These are phyloP conservation scores for Caenorhabditis brenneri DNA, from an alignment of 1,140 invertebrate species.

Conservation along the genomic window DNA sequence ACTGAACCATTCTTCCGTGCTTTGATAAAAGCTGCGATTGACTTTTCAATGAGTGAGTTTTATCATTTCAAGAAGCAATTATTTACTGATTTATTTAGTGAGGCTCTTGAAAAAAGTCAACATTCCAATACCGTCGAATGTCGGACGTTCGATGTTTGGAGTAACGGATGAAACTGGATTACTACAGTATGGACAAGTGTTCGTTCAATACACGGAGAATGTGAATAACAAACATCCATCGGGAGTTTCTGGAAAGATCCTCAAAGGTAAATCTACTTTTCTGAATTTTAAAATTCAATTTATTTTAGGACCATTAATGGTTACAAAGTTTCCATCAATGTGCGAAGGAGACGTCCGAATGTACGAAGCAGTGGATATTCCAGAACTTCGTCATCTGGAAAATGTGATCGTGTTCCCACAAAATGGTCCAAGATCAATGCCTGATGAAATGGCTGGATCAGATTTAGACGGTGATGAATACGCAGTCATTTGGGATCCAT, in stretches of 20 bases:
- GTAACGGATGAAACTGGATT: constrained; percentile 63
- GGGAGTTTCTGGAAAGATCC: not conserved
- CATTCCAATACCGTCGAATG: constrained; percentile 60
- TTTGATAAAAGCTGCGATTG: constrained; percentile 52
- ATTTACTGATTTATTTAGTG: constrained; percentile 30
- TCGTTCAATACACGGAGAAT: constrained; percentile 62
- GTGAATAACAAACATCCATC: constrained; percentile 45
- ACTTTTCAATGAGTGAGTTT: constrained; percentile 50
- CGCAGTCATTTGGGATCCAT: constrained; percentile 66
- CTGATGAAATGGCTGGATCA: constrained; percentile 70
- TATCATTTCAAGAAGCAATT: not conserved
- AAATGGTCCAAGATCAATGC: constrained; percentile 67
- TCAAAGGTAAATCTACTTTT: not conserved
- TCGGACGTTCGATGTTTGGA: constrained; percentile 67
- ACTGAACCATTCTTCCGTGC: constrained; percentile 66
- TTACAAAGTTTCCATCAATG: constrained; percentile 71
- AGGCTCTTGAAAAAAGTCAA: constrained; percentile 61
- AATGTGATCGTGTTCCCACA: constrained; percentile 72
- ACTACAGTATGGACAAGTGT: constrained; percentile 65
- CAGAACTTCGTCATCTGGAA: constrained; percentile 65
- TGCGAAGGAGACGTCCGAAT: constrained; percentile 70
- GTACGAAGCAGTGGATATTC: constrained; percentile 67
- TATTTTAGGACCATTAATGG: constrained; percentile 58
- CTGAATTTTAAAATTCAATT: too few species aligned
- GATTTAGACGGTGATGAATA: constrained; percentile 72